These are phyloP conservation scores for Pteropus alecto DNA, from an alignment of 2,113 vertebrate species.

Conservation along the genomic window DNA sequence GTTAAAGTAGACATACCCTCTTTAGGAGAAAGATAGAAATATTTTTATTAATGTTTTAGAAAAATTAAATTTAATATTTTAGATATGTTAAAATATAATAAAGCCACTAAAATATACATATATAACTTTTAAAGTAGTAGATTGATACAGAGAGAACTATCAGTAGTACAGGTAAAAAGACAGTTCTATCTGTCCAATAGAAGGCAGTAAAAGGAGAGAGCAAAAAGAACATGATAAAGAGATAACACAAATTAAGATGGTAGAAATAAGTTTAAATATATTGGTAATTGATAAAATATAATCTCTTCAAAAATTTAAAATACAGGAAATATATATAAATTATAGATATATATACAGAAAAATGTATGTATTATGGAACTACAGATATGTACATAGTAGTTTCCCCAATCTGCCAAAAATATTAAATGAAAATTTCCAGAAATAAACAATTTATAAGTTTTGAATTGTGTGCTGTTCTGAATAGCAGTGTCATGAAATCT, in stretches of 20 bases:
- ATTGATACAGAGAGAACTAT: not conserved
- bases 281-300: not conserved
- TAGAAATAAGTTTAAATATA: not conserved
- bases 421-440: not conserved
- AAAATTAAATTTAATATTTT: not conserved
- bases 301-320: not conserved
- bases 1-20: not conserved
- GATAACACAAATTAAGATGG: not conserved
- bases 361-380: not conserved
- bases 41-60: not conserved
- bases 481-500: not conserved
- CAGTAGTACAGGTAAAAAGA: not conserved
- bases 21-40: not conserved
- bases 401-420: not conserved
- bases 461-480: not conserved
- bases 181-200: not conserved
- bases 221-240: not conserved
- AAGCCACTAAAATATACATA: not conserved
- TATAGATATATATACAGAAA: not conserved
- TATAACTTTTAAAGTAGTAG: not conserved
- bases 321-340: not conserved
- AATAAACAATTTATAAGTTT: not conserved
- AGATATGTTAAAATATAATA: not conserved
- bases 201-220: not conserved
- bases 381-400: not conserved